phyloP scores from a whole-genome alignment of 1,140 invertebrate species.

The Atta cephalotes region DNA sequence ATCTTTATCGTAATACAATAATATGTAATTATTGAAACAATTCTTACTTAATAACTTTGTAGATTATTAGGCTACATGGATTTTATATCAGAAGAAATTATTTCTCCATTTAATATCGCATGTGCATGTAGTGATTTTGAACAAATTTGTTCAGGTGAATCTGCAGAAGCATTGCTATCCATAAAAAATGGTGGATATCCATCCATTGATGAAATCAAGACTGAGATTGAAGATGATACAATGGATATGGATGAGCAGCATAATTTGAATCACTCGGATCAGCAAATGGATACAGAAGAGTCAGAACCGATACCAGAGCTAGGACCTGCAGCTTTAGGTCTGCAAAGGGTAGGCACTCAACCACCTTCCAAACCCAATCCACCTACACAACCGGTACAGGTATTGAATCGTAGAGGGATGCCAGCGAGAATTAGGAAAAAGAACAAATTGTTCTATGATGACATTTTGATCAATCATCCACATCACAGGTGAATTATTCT shows the following conservation, averaged over 20 bases:
- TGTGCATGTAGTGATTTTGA: neutral
- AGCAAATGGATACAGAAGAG: constrained; percentile 87
- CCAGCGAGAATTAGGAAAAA: constrained; percentile 96
- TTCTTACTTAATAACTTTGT: neutral
- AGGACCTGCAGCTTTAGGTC: constrained; percentile 91
- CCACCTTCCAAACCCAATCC: constrained; percentile 89
- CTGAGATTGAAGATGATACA: constrained; percentile 88
- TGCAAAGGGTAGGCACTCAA: constrained; percentile 92
- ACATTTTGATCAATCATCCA: constrained; percentile 94
- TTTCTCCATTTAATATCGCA: neutral
- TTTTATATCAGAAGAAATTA: neutral
- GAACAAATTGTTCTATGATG: constrained; percentile 96
- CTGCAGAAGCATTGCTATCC: constrained; percentile 86
- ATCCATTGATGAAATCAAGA: constrained; percentile 83
- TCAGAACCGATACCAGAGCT: constrained; percentile 89
- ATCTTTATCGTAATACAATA: neutral
- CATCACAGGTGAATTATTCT: constrained; percentile 85
- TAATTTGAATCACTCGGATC: constrained; percentile 82
- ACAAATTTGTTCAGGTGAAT: constrained; percentile 83
- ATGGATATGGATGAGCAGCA: constrained; percentile 88
- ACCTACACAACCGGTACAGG: constrained; percentile 90
- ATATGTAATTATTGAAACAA: neutral
- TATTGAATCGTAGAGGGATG: constrained; percentile 94
- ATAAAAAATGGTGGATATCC: constrained; percentile 87
- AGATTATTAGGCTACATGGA: neutral